Percentiles rank a stretch among this genome's conserved stretches.
These are phyloP conservation scores for Candoia aspera DNA, from an alignment of 2,113 vertebrate species.

Conservation along the genomic window DNA sequence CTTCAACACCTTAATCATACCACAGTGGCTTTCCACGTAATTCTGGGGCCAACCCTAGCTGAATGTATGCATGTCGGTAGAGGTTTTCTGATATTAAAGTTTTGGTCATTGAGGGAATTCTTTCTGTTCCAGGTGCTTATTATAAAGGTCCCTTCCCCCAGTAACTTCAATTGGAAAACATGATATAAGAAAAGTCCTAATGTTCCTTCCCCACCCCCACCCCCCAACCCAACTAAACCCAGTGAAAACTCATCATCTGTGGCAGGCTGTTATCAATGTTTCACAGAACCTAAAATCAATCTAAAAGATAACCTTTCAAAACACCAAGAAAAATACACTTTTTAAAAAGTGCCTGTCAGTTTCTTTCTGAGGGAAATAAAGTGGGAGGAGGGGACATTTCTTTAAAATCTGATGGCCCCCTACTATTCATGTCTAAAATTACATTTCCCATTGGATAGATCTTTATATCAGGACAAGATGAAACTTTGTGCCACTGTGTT, in stretches of 20 bases:
- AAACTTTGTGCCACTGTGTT: slow-evolving; percentile 49
- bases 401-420: slow-evolving; percentile 53
- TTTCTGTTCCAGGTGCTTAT: slow-evolving; percentile 23
- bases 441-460: slow-evolving; percentile 51
- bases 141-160: slow-evolving; percentile 23
- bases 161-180: slow-evolving; percentile 10
- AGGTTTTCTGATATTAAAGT: neutral
- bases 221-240: slow-evolving; percentile 35
- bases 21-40: neutral
- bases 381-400: neutral
- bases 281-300: slow-evolving; percentile 70
- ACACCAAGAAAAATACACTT: slow-evolving; percentile 54
- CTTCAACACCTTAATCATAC: neutral
- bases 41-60: neutral
- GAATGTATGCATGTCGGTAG: neutral
- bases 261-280: slow-evolving; percentile 71
- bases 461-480: slow-evolving; percentile 60
- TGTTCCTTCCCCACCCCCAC: slow-evolving; percentile 25
- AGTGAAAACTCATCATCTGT: slow-evolving; percentile 63
- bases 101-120: neutral
- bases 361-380: slow-evolving; percentile 59
- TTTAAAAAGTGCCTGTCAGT: slow-evolving; percentile 60
- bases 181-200: slow-evolving; percentile 23
- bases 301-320: slow-evolving; percentile 68
- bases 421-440: slow-evolving; percentile 63